Conservation (phyloP, 2,113 vertebrate genomes). For the Turdus rufiventris region DNA sequence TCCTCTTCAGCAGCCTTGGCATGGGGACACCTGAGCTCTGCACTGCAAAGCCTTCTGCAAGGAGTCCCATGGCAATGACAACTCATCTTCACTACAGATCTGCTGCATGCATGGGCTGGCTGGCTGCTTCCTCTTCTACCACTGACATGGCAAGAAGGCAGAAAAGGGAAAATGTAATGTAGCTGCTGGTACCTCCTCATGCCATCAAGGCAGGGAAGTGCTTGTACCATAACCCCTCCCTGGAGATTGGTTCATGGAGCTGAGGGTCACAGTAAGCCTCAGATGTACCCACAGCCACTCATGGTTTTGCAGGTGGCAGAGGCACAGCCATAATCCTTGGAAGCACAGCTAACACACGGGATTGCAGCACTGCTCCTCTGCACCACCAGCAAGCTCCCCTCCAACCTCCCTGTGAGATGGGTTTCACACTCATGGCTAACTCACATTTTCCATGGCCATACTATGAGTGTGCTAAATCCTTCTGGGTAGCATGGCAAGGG, state of each 20-base stretch:
- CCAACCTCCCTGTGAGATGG: not conserved
- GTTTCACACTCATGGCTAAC: not conserved
- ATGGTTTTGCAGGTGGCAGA: accelerated
- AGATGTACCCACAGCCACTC: accelerated
- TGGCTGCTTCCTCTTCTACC: not conserved
- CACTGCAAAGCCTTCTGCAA: not conserved
- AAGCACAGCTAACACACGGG: not conserved
- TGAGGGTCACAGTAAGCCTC: not conserved
- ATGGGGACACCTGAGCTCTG: not conserved
- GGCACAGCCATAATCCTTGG: not conserved
- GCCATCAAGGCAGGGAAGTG: not conserved
- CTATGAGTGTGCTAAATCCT: not conserved
- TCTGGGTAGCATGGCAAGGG: not conserved
- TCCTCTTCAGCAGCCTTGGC: not conserved
- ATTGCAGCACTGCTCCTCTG: not conserved
- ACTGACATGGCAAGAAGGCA: not conserved
- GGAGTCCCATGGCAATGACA: not conserved
- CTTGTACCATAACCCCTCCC: not conserved
- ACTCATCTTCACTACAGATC: not conserved
- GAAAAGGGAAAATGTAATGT: not conserved
- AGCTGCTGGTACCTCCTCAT: not conserved
- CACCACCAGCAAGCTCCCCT: not conserved
- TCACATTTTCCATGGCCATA: not conserved
- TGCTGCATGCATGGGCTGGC: not conserved
- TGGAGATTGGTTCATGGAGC: not conserved